phyloP scores from a whole-genome alignment of 2,797 vertebrate genomes.

The Rhabdomys pumilio region DNA sequence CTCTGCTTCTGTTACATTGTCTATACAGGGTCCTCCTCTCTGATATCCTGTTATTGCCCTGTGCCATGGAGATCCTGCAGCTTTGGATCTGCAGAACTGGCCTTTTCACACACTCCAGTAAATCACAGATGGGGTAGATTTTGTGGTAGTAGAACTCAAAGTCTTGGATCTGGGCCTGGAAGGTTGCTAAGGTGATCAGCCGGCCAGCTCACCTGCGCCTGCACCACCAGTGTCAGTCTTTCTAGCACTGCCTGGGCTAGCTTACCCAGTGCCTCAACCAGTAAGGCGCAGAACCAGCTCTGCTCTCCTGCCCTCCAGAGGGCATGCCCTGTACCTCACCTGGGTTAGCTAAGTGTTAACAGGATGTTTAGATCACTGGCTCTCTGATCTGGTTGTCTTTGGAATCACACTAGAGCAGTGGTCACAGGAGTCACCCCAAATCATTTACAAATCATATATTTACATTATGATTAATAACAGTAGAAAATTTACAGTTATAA shows the following conservation, averaged over 20 bases:
- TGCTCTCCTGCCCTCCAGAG: not conserved
- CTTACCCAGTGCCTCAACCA: not conserved
- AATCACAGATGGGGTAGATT: not conserved
- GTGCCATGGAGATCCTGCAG: not conserved
- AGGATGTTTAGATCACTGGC: not conserved
- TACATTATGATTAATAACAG: not conserved
- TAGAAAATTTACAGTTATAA: not conserved
- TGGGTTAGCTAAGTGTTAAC: slow-evolving; percentile 18
- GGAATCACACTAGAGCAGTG: not conserved
- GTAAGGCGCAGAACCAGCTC: not conserved
- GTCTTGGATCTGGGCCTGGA: not conserved
- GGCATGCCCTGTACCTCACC: not conserved
- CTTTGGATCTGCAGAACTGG: not conserved
- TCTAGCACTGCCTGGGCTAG: not conserved
- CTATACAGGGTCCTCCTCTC: not conserved
- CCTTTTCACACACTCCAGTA: not conserved
- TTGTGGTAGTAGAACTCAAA: not conserved
- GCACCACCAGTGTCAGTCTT: not conserved
- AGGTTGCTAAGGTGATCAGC: not conserved
- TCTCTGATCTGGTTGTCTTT: slow-evolving; percentile 7
- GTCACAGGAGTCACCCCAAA: not conserved
- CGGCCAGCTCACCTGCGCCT: not conserved
- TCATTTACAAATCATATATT: not conserved
- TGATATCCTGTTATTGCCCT: not conserved
- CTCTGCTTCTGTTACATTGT: not conserved